Percentiles rank a stretch among this genome's conserved stretches.
phyloP scores from a whole-genome alignment of 2,113 vertebrate species.

The Psettodes erumei region DNA sequence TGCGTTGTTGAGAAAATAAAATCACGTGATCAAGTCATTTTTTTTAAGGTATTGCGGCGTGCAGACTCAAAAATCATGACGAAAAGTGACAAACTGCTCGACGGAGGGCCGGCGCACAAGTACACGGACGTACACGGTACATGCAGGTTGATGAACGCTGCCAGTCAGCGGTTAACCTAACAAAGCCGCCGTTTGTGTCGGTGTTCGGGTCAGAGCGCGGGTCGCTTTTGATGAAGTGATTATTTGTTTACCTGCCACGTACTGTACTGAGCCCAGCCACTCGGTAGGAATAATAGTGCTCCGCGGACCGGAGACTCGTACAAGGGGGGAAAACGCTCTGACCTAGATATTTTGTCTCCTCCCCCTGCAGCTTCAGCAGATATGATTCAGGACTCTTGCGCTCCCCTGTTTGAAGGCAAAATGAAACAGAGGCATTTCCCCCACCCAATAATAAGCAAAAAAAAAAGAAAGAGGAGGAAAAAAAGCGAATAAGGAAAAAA shows the following conservation, averaged over 20 bases:
- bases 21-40: not conserved
- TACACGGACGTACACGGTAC: not conserved
- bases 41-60: not conserved
- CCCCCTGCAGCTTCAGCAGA: constrained; percentile 63
- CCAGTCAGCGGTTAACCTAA: not conserved
- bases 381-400: constrained; percentile 67
- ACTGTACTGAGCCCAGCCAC: not conserved
- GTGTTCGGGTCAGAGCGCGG: not conserved
- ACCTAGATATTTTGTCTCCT: constrained; percentile 72
- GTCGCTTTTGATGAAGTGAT: not conserved
- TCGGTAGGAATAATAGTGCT: constrained; percentile 24
- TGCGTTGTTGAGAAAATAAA: not conserved
- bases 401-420: constrained; percentile 61
- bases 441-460: constrained; percentile 55
- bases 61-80: not conserved
- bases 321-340: constrained; percentile 60
- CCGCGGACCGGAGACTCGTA: constrained; percentile 54
- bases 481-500: constrained; percentile 5
- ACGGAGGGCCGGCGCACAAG: constrained; percentile 4
- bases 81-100: not conserved
- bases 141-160: not conserved
- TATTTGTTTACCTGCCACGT: constrained; percentile 1
- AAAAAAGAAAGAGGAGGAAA: constrained; percentile 18
- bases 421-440: constrained; percentile 47
- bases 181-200: not conserved